Percentiles rank a stretch among this genome's conserved stretches.
phyloP scores from a whole-genome alignment of 2,113 vertebrate genomes.

The Labeo rohita region DNA sequence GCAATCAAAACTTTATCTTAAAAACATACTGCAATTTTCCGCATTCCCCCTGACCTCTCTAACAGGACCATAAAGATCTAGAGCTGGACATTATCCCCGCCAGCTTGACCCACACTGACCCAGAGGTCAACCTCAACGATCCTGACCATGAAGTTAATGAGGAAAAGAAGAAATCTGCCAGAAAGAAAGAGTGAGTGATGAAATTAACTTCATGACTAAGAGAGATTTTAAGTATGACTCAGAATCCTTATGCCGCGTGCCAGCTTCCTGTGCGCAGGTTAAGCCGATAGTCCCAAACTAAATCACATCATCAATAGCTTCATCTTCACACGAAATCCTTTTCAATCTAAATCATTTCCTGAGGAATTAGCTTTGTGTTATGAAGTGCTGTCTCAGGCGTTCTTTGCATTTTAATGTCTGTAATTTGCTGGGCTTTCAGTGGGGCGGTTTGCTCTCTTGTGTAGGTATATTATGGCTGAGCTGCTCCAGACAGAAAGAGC shows the following conservation, averaged over 20 bases:
- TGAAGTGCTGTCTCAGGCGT: neutral
- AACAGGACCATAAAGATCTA: constrained; percentile 92
- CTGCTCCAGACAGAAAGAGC: constrained; percentile 95
- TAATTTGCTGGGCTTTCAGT: constrained; percentile 16
- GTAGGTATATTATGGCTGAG: constrained; percentile 98
- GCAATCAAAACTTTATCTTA: neutral
- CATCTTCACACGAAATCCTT: constrained; percentile 5
- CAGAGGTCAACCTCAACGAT: constrained; percentile 93
- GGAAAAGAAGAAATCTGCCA: constrained; percentile 94
- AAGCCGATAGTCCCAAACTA: neutral
- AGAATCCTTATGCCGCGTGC: neutral
- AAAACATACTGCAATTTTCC: neutral
- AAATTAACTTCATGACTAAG: neutral
- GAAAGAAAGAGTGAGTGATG: constrained; percentile 94
- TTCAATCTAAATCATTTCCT: constrained; percentile 33
- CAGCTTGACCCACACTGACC: constrained; percentile 94
- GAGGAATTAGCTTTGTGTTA: constrained; percentile 16
- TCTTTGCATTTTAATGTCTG: constrained; percentile 14
- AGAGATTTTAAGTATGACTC: constrained; percentile 7
- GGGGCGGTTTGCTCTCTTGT: constrained; percentile 19
- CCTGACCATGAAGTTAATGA: constrained; percentile 94
- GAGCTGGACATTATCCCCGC: constrained; percentile 96
- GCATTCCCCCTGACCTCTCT: constrained; percentile 8
- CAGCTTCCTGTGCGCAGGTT: neutral
- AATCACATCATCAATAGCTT: neutral